Conservation (phyloP, 2,113 vertebrate genomes). For the Semicossyphus pulcher region DNA sequence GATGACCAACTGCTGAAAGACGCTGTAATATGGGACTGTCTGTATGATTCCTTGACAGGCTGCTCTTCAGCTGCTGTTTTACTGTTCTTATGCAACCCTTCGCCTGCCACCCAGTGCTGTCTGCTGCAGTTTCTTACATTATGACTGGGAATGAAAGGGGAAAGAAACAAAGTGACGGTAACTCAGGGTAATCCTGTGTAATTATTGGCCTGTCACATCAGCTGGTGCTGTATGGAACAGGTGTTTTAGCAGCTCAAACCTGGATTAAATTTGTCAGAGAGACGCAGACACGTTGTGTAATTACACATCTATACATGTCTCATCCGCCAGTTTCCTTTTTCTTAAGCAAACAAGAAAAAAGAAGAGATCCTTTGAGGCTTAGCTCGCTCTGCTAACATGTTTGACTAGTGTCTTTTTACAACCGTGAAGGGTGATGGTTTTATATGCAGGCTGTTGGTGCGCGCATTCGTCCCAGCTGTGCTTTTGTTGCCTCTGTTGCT, state of each 20-base stretch:
- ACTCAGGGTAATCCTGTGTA: constrained; percentile 68
- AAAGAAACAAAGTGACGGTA: constrained; percentile 68
- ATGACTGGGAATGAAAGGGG: constrained; percentile 68
- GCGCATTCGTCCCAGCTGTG: constrained; percentile 74
- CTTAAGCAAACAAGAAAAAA: constrained; percentile 57
- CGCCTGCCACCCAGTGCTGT: constrained; percentile 17
- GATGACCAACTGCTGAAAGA: constrained; percentile 79
- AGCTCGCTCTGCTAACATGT: constrained; percentile 45
- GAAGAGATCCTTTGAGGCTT: constrained; percentile 41
- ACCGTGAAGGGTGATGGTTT: constrained; percentile 30
- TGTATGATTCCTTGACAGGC: constrained; percentile 51
- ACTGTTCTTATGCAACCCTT: constrained; percentile 28
- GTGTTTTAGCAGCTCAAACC: constrained; percentile 69
- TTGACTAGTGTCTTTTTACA: constrained; percentile 54
- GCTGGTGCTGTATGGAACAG: constrained; percentile 74
- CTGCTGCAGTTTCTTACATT: constrained; percentile 54
- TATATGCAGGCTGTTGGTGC: constrained; percentile 24
- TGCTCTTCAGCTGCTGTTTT: constrained; percentile 22
- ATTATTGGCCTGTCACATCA: constrained; percentile 76
- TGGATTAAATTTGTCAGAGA: constrained; percentile 74
- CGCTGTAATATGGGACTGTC: constrained; percentile 43
- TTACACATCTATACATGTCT: constrained; percentile 68
- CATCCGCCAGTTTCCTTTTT: constrained; percentile 64
- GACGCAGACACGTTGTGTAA: constrained; percentile 70
- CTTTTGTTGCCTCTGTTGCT: constrained; percentile 71